Evolutionary conservation across 1,140 invertebrate species (phyloP).

Genomic region (Acromyrmex heyeri): DNA sequence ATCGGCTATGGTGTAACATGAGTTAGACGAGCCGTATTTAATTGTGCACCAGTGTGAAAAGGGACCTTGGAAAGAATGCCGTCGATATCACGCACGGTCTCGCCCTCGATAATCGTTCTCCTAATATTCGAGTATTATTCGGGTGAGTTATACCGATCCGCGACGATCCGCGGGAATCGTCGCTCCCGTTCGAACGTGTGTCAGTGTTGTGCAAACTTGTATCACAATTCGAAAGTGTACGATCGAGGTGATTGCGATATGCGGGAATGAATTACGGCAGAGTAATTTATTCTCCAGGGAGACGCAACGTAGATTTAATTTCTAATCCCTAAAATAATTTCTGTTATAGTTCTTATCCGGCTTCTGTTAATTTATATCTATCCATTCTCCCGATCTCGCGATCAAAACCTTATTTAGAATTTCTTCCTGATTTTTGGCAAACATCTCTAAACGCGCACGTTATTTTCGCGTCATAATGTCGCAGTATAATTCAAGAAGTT

Average conservation of each 20-base stretch:
- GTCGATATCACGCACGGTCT: slow-evolving; percentile 46
- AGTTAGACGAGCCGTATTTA: slow-evolving; percentile 72
- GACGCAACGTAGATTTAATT: not conserved
- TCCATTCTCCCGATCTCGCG: not conserved
- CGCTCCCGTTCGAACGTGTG: not conserved
- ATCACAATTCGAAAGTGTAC: not conserved
- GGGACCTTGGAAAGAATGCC: slow-evolving; percentile 69
- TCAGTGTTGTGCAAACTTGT: not conserved
- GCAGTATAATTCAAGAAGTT: not conserved
- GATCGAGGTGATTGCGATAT: not conserved
- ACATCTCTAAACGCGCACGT: not conserved
- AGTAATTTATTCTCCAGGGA: not conserved
- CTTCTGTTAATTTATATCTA: not conserved
- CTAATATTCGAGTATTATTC: slow-evolving; percentile 7
- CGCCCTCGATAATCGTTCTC: slow-evolving; percentile 24
- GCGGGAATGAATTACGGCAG: not conserved
- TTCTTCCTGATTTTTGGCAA: not conserved
- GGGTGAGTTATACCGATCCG: slow-evolving; percentile 44
- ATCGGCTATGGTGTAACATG: slow-evolving; percentile 64
- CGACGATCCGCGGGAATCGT: not conserved
- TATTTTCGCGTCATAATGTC: not conserved
- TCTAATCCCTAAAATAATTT: not conserved
- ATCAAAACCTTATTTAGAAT: not conserved
- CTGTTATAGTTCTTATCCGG: not conserved
- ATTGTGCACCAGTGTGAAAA: slow-evolving; percentile 76